Base-by-base conservation (phyloP, 2,113 vertebrate species). In the Dermatemys mawii region DNA sequence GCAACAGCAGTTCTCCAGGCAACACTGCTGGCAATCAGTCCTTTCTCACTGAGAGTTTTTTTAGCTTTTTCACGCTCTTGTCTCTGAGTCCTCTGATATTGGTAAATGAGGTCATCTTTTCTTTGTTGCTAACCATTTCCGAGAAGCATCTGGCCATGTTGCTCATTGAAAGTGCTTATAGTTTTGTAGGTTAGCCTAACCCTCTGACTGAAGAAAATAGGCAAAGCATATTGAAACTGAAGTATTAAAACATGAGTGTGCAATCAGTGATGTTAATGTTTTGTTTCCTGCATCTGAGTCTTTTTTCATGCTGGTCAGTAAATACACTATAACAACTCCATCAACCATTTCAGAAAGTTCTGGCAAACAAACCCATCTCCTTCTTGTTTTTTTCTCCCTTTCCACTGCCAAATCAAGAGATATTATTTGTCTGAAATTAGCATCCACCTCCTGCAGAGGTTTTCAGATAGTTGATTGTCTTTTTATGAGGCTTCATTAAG, bases 11-110 rank as follows among this genome's bases (percentile, higher is more conserved):
- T 86, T 67, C 93, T 92, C 7, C 55, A 96, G 94, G 78, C 78
- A 93, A 76, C 93, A 24, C 19, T 94, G 88, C 67, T 94, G 88
- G 87, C 89, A 78, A 87, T 73, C 88, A 89, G 24, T 29, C 93
- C 88, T 90, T 94, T 94, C 83, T 84, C 35, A 89, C 78, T 0
- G n/a, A 82, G 51, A 84, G 26, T 46, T 92, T 90, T 90, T 92
- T 87, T 79, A 85, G 60, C 29, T 91, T 94, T 95, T 92, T 92
- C 80, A 90, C 55, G 92, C 9, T 46, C 1, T 91, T 88, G 86
- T 79, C 70, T 5, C 84, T 90, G 49, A 89, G 1, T 26, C 44
- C 48, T 94, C 32, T 0, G 1, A 84, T 83, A 60, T 38, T 9
- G 54, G 10, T 49, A 14, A 48, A 54, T 48, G 75, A 0, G 0